Percentiles rank a stretch among this genome's conserved stretches.
phyloP scores from a whole-genome alignment of 2,113 vertebrate genomes.

The Notothenia coriiceps region DNA sequence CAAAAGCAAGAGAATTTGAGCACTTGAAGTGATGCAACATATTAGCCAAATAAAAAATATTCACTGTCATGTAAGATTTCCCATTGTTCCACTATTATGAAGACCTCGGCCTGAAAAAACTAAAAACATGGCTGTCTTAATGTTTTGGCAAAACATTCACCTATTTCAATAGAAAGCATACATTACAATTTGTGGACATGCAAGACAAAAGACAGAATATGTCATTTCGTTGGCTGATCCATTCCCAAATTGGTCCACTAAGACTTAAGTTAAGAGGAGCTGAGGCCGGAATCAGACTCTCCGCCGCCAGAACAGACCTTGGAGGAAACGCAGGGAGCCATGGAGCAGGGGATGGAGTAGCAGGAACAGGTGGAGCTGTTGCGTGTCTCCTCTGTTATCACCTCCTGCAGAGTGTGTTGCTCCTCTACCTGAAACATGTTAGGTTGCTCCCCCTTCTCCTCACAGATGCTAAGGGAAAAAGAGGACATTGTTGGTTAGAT shows the following conservation, averaged over 20 bases:
- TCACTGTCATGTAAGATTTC: background rate
- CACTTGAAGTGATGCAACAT: conserved; percentile 21
- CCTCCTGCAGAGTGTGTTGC: conserved; percentile 89
- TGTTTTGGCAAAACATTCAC: conserved; percentile 32
- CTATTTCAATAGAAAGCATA: background rate
- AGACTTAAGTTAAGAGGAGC: conserved; percentile 72
- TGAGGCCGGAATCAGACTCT: conserved; percentile 80
- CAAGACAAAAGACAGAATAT: background rate
- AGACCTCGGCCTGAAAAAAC: background rate
- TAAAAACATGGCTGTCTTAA: background rate
- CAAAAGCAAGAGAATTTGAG: background rate
- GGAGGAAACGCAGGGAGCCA: conserved; percentile 53
- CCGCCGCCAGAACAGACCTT: conserved; percentile 42
- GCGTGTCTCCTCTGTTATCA: conserved; percentile 88
- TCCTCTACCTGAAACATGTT: conserved; percentile 97
- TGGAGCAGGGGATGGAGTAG: conserved; percentile 84
- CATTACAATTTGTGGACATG: conserved; percentile 8
- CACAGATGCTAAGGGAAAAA: conserved; percentile 89
- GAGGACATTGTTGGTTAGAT: background rate
- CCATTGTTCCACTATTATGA: background rate
- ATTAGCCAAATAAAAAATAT: conserved; percentile 37
- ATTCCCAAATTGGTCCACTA: background rate
- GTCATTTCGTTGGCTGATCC: background rate
- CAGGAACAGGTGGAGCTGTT: conserved; percentile 89
- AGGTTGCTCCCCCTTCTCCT: conserved; percentile 89